Evolutionary conservation across 2,797 vertebrate genomes (phyloP).

Genomic region (Euthynnus affinis): DNA sequence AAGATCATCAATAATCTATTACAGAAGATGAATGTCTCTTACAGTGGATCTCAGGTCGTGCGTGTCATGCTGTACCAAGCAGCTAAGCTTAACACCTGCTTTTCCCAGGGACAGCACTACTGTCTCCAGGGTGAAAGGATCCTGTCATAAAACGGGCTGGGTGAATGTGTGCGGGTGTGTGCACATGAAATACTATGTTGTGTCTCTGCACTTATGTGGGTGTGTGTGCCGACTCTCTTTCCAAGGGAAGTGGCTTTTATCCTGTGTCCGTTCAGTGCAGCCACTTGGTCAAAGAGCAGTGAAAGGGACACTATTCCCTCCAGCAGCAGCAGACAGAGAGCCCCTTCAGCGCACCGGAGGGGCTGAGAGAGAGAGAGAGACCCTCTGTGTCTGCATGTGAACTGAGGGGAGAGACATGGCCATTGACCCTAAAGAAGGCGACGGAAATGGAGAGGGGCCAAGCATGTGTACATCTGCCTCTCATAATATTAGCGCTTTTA

Average conservation of each 20-base stretch:
- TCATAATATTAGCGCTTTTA: constrained; percentile 79
- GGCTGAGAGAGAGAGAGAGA: constrained; percentile 66
- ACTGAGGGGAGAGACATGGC: constrained; percentile 63
- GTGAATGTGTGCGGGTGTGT: constrained; percentile 24
- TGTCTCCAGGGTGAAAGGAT: constrained; percentile 72
- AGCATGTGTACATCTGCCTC: constrained; percentile 77
- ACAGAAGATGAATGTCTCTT: constrained; percentile 27
- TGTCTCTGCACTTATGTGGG: constrained; percentile 36
- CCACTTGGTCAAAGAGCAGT: constrained; percentile 71
- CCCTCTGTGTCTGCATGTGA: constrained; percentile 74
- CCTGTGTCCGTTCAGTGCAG: constrained; percentile 77
- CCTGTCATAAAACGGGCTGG: constrained; percentile 71
- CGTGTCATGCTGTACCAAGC: constrained; percentile 50
- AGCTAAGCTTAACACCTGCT: constrained; percentile 71
- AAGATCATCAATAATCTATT: constrained; percentile 18
- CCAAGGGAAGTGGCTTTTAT: constrained; percentile 84
- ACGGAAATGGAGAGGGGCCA: constrained; percentile 81
- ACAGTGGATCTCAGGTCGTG: constrained; percentile 42
- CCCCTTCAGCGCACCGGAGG: constrained; percentile 75
- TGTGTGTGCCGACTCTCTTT: constrained; percentile 62
- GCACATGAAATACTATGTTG: constrained; percentile 48
- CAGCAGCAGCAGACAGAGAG: constrained; percentile 73
- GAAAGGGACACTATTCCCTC: constrained; percentile 84
- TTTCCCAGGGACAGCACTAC: constrained; percentile 55
- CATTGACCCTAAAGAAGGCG: constrained; percentile 73